Evolutionary conservation across 1,140 invertebrate genomes (phyloP), one percentile per base, ranked within the genome.

Genomic region (Neodiprion pinetum): DNA sequence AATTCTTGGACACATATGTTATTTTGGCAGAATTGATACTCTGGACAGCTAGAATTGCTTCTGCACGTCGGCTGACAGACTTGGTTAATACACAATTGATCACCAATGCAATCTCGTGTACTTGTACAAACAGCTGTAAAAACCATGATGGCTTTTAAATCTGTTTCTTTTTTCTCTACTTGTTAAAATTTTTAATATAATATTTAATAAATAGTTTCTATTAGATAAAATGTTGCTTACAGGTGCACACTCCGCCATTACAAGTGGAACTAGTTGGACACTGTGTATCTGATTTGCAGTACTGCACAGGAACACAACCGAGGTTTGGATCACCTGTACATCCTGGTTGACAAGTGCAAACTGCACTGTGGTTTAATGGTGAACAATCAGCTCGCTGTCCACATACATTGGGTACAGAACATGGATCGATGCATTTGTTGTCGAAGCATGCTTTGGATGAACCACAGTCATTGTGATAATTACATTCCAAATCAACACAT

Each of bases 301-400:
- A 95, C 77, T 95, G 94, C 50, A 96, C 88, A 5, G 91, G 90
- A 53, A 95, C 92, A 82, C 95, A 96, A 10, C 95, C 95, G 48
- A 96, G 88, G 73, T 94, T 93, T 17, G 96, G 94, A 88, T 97
- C 95, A 69, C 96, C 96, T 10, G 95, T 96, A 74, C 92, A 94
- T 21, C 95, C 96, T 17, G 94, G 89, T 81, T 92, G 88, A 84
- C 96, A 98, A 8, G 91, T 91, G 81, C 96, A 98, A 12, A 94
- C 89, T 2, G 93, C 94, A n/a, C 93, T 90, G 78, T 95, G 94
- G 83, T 93, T 94, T 71, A 90, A 88, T 0, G 93, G 90, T 12
- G 87, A 87, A 82, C 95, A 96, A 69, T 92, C 90, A 1, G 96
- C 94, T 80, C 94, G 93, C 75, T 92, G 91, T 1, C 96, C 96